Evolutionary conservation across 2,888 invertebrate species (phyloP), one percentile per base, ranked within the genome.

Genomic region (Diaperis boleti): DNA sequence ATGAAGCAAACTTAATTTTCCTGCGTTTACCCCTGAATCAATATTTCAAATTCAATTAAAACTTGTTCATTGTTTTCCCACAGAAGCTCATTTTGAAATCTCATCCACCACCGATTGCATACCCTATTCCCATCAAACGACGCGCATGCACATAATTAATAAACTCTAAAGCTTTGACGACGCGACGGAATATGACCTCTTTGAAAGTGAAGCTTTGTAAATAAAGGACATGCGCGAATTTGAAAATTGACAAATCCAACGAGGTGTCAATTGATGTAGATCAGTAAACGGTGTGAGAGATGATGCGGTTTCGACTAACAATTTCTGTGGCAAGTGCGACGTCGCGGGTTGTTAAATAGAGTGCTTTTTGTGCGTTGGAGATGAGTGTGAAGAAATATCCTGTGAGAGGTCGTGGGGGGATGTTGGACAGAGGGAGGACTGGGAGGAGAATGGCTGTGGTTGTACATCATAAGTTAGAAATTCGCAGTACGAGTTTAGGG

Each of bases 401-500:
- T n/a, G 20, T 45, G 6, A 64, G 64, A 33, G 52, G 67, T 10
- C 49, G 59, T 10, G 61, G 67, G 8, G 62, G 62, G 33, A 59
- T 55, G 39, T 50, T 68, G 8, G 71, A 73, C 11, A 69, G 72
- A 44, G 71, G 71, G 3, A 64, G 72, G 10, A 71, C 66, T 17
- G 69, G 68, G 10, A 69, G 77, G 29, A 71, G 76, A 47, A 77
- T 75, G 71, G 74, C 76, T 15, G 68, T 66, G 52, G 59, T 49
- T 14, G 45, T 67, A 8, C 64, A 59, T 10, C 70, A 72, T 11
- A 77, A 72, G 68, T 71, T 78, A 64, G 76, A 78, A 59, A 64
- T 69, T 50, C 71, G 79, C 22, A 80, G 80, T 68, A 66, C 79
- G 22, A 81, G 81, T 67, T 69, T 80, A 59, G 79, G 79, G 68